Evolutionary conservation across 2,113 vertebrate species (phyloP).

Genomic region (Dipodomys merriami): DNA sequence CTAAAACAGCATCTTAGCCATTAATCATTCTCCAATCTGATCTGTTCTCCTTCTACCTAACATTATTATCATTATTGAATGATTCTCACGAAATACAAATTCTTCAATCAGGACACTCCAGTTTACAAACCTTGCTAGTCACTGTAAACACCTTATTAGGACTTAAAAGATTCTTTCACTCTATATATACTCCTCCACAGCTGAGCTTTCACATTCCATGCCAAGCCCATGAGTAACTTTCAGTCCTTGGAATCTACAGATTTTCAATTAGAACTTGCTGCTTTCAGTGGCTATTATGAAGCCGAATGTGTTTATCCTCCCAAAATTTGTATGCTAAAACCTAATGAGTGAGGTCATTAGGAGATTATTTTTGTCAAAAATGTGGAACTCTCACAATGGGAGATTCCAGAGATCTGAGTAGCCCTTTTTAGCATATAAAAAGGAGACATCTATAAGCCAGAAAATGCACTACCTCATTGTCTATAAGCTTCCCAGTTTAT

Average conservation of each 20-base stretch:
- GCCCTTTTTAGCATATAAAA: background rate
- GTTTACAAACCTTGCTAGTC: background rate
- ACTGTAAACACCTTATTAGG: background rate
- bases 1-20: background rate
- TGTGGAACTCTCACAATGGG: background rate
- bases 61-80: background rate
- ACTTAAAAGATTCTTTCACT: background rate
- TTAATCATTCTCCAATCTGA: background rate
- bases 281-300: background rate
- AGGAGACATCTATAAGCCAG: background rate
- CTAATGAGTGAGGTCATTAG: background rate
- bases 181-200: background rate
- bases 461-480: background rate
- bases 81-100: constrained; percentile 34
- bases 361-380: background rate
- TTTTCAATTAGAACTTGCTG: background rate
- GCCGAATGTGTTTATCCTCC: background rate
- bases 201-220: background rate
- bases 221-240: background rate
- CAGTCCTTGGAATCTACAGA: background rate
- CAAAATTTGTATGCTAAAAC: background rate
- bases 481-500: background rate
- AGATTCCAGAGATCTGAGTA: background rate
- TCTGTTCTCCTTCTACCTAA: background rate
- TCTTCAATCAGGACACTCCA: background rate